A percentile compares a stretch with the other conserved stretches of the same genome.
Conservation (phyloP, 2,797 vertebrate genomes). For the Pagetopsis macropterus region DNA sequence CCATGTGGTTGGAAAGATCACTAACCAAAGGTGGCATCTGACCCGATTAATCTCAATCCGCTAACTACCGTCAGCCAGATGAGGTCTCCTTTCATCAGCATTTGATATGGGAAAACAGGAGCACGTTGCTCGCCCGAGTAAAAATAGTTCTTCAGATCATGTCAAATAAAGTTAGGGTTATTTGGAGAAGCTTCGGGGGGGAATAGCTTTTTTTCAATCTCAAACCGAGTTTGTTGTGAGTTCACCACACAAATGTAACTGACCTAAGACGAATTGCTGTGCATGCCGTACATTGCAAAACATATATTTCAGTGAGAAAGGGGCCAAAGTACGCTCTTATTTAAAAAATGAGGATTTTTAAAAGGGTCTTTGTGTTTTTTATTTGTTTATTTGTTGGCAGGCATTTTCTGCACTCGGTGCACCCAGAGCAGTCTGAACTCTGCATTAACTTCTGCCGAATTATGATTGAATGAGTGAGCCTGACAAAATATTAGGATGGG, state of each 20-base stretch:
- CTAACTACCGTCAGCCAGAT: slow-evolving; percentile 71
- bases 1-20: slow-evolving; percentile 77
- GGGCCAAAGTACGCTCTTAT: slow-evolving; percentile 24
- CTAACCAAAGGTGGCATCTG: slow-evolving; percentile 79
- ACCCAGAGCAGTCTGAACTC: slow-evolving; percentile 71
- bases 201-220: slow-evolving; percentile 5
- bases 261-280: slow-evolving; percentile 11
- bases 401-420: slow-evolving; percentile 30
- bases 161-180: slow-evolving; percentile 65
- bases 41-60: slow-evolving; percentile 74
- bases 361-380: slow-evolving; percentile 32
- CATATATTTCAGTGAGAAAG: slow-evolving; percentile 17
- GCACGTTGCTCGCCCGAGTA: slow-evolving; percentile 44
- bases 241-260: slow-evolving; percentile 8
- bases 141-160: slow-evolving; percentile 70
- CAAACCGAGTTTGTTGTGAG: slow-evolving; percentile 2
- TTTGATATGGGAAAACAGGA: slow-evolving; percentile 64
- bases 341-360: slow-evolving; percentile 49
- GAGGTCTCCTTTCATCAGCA: slow-evolving; percentile 75
- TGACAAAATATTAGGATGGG: slow-evolving; percentile 68
- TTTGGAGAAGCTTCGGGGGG: slow-evolving; percentile 42
- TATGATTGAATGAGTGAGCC: slow-evolving; percentile 74
- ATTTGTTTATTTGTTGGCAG: slow-evolving; percentile 51
- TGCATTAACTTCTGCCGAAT: slow-evolving; percentile 69
- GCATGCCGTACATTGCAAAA: neutral